Evolutionary conservation across 2,888 invertebrate species (phyloP).

Genomic region (Hydrotaea cyrtoneurina): DNA sequence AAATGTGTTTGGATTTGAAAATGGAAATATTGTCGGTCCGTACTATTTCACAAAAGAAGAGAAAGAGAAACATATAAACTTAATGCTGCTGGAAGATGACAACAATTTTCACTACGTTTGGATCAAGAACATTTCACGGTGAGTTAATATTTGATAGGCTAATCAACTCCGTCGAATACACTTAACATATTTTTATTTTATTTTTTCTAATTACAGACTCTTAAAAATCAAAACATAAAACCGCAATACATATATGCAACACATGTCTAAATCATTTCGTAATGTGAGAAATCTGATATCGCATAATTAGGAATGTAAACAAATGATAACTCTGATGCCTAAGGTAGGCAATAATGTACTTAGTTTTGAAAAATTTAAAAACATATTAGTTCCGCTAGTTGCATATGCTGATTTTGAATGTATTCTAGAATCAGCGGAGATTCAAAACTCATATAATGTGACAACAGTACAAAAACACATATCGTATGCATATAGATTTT

Average conservation of each 20-base stretch:
- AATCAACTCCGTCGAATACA: too few species aligned
- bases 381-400: too few species aligned
- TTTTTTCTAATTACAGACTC: neutral
- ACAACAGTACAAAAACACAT: slow-evolving; percentile 38
- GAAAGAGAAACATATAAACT: too few species aligned
- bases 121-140: too few species aligned
- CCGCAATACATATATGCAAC: slow-evolving; percentile 38
- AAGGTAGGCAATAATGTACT: slow-evolving; percentile 19
- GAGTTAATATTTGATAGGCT: too few species aligned
- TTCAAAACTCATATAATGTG: slow-evolving; percentile 17
- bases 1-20: too few species aligned
- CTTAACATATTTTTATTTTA: too few species aligned
- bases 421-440: slow-evolving; percentile 24
- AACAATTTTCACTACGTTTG: too few species aligned
- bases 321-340: slow-evolving; percentile 48
- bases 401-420: slow-evolving; percentile 54
- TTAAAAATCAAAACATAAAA: neutral
- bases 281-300: too few species aligned
- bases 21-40: neutral
- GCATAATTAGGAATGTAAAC: slow-evolving; percentile 38
- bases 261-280: slow-evolving; percentile 22
- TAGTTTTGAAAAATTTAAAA: slow-evolving; percentile 49
- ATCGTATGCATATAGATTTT: slow-evolving; percentile 47
- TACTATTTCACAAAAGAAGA: too few species aligned
- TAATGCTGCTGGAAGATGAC: too few species aligned